Evolutionary conservation across 2,888 invertebrate genomes (phyloP), one percentile per base, ranked within the genome.

Genomic region (Lithosia quadra): DNA sequence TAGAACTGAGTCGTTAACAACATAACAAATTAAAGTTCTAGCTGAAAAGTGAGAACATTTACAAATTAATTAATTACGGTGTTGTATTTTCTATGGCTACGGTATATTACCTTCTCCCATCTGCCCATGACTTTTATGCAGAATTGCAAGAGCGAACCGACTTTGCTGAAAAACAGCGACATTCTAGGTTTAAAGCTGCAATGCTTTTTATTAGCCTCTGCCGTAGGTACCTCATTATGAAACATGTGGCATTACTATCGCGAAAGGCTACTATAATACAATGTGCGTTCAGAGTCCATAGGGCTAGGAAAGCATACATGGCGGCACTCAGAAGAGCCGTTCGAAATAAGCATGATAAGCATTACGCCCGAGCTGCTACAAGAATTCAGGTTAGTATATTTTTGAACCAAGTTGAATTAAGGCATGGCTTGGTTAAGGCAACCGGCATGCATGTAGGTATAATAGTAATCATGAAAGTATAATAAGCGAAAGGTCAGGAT

Each of bases 261-360:
- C 78, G 84, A 61, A 92, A 94, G 64, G 94, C 94, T 4, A 88
- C 72, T 2, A 91, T 76, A 18, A 94, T 95, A 76, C 95, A 95
- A 74, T 91, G 92, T 60, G 93, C 93, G 0, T 93, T 90, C 70
- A 90, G 93, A 79, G 64, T 85, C 13, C 89, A 93, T 55, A 72
- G 70, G 73, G 93, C 93, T 13, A 84, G 90, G 11, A 90, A 90
- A 78, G 84, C 82, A 9, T 90, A 88, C 56, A 84, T 91, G 68
- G 83, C 78, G 0, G 92, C 91, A 10, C 79, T 94, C 63, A 88
- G 89, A 72, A 80, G 86, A 76, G 93, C 92, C 8, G 93, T 94
- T 4, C 80, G 84, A 53, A 84, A 85, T 63, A 93, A 91, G 78
- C 93, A 94, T 72, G 84, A 76, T 0, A 89, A 69, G 65, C 85